Evolutionary conservation across 92 coral and sea anemone genomes (phyloP).

Genomic region (Porites evermanni): DNA sequence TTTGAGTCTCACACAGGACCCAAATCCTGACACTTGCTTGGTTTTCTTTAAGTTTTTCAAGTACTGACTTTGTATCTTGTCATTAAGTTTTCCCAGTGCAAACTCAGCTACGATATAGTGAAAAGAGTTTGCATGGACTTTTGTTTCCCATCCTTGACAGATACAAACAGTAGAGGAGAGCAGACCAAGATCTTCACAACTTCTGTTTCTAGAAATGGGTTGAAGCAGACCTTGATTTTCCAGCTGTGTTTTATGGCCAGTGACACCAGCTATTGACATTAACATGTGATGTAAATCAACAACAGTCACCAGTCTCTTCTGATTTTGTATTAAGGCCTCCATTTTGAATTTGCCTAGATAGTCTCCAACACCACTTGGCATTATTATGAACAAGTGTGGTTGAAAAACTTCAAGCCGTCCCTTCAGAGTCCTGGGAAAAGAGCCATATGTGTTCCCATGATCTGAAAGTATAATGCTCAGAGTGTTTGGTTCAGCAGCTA

Average conservation of each 20-base stretch:
- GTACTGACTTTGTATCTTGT: conserved; percentile 66
- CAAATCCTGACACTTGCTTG: conserved; percentile 26
- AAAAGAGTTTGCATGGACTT: conserved; percentile 53
- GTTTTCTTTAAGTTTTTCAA: conserved; percentile 30
- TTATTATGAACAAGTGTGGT: conserved; percentile 75
- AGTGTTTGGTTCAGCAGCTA: conserved; percentile 73
- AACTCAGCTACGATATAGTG: conserved; percentile 78
- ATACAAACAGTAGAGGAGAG: conserved; percentile 70
- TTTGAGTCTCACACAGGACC: conserved; percentile 59
- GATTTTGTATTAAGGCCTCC: conserved; percentile 60
- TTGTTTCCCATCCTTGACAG: conserved; percentile 75
- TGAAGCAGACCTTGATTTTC: conserved; percentile 61
- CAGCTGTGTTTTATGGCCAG: conserved; percentile 26
- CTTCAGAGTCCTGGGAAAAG: conserved; percentile 67
- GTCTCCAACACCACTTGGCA: conserved; percentile 60
- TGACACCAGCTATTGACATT: conserved; percentile 55
- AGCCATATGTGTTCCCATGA: conserved; percentile 83
- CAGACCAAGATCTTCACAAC: conserved; percentile 68
- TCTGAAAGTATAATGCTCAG: conserved; percentile 80
- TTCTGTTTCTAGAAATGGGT: conserved; percentile 65
- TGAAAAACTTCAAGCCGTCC: conserved; percentile 84
- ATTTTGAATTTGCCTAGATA: conserved; percentile 65
- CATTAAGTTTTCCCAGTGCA: conserved; percentile 82
- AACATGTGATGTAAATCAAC: conserved; percentile 72
- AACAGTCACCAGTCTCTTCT: conserved; percentile 63